phyloP scores from a whole-genome alignment of 2,888 invertebrate genomes.

The Tenthredo mesomela region DNA sequence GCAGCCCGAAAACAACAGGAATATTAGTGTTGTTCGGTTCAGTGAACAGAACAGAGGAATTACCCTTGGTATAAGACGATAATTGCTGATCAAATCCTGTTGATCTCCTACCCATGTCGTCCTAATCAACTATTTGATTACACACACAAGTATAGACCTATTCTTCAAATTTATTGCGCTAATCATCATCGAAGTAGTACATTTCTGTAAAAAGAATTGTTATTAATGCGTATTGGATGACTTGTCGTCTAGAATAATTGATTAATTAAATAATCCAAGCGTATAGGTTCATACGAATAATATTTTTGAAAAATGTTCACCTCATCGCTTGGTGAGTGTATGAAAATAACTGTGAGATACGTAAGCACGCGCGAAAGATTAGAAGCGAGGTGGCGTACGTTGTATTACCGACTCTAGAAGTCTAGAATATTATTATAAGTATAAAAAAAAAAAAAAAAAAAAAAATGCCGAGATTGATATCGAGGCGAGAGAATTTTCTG shows the following conservation, averaged over 20 bases:
- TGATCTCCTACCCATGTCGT: constrained; percentile 2
- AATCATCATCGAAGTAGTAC: not conserved
- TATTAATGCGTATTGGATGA: too few relatives aligned
- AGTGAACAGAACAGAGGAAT: constrained; percentile 28
- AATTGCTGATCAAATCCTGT: constrained; percentile 34
- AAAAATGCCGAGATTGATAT: constrained; percentile 36
- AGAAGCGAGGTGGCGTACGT: not conserved
- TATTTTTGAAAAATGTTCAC: not conserved
- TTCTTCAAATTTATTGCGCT: not conserved
- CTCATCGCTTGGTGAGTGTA: not conserved
- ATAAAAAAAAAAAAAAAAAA: not conserved
- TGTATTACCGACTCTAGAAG: not conserved
- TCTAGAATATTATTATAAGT: not conserved
- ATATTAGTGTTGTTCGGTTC: constrained; percentile 29
- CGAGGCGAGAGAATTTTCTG: constrained; percentile 34
- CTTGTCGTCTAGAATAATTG: too few relatives aligned
- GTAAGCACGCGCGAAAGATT: constrained; percentile 19
- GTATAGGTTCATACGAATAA: not conserved
- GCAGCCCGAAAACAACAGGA: constrained; percentile 30
- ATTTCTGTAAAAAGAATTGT: too few relatives aligned
- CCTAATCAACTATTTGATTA: constrained; percentile 20
- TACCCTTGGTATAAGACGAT: not conserved
- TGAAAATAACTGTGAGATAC: constrained; percentile 20
- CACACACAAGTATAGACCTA: not conserved
- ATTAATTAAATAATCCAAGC: not conserved